Evolutionary conservation across 2,797 vertebrate species (phyloP).

Genomic region (Spatula clypeata): DNA sequence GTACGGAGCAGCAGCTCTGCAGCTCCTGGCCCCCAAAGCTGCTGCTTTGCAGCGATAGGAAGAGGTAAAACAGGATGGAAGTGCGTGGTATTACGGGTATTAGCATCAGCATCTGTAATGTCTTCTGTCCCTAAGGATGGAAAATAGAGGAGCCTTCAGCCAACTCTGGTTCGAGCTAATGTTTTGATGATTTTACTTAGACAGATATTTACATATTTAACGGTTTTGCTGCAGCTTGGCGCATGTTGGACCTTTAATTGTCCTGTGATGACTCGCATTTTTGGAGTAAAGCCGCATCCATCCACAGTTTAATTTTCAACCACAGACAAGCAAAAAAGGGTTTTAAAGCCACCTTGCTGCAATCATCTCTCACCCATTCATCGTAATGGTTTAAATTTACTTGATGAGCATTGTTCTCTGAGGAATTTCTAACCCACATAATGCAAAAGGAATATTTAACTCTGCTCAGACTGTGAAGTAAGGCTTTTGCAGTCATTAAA

Average conservation of each 20-base stretch:
- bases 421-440: conserved; percentile 1
- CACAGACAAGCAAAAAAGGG: neutral
- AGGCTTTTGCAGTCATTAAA: neutral
- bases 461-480: neutral
- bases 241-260: neutral
- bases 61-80: neutral
- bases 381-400: neutral
- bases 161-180: neutral
- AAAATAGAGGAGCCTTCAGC: neutral
- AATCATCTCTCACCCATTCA: neutral
- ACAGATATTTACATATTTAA: neutral
- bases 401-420: conserved; percentile 9
- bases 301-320: neutral
- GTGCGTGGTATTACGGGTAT: neutral
- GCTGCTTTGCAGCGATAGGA: neutral
- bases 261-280: neutral
- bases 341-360: conserved; percentile 3
- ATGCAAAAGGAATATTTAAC: neutral
- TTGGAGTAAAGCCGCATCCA: neutral
- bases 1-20: no score
- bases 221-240: neutral
- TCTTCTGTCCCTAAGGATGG: neutral
- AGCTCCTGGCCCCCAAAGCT: neutral
- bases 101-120: neutral
- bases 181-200: conserved; percentile 6